Evolutionary conservation across 2,888 invertebrate genomes (phyloP).

Genomic region (Patella ulyssiponensis): DNA sequence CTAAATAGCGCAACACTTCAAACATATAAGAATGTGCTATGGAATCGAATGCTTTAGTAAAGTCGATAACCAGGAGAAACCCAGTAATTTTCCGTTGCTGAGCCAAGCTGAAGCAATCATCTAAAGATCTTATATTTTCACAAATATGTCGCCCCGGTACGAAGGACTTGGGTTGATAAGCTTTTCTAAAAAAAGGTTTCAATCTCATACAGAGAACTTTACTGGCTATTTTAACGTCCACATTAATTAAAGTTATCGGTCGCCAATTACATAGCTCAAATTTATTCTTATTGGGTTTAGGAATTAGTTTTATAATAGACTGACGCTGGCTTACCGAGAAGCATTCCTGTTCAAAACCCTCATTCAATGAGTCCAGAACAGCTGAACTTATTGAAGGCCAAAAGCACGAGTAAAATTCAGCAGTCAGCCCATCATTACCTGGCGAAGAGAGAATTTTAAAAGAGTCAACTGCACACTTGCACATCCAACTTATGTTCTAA

Average conservation of each 20-base stretch:
- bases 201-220: too few species aligned
- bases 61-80: background rate
- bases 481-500: background rate
- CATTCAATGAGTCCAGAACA: background rate
- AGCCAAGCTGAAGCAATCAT: background rate
- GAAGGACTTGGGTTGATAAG: too few species aligned
- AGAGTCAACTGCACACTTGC: background rate
- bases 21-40: background rate
- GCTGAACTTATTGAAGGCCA: background rate
- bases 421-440: background rate
- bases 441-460: background rate
- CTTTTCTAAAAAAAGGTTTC: too few species aligned
- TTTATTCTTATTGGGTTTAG: too few species aligned
- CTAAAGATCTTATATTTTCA: too few species aligned
- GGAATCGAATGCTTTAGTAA: background rate
- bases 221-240: too few species aligned
- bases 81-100: background rate
- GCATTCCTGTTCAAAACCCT: background rate
- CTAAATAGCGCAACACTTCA: background rate
- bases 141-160: too few species aligned
- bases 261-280: too few species aligned
- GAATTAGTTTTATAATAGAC: too few species aligned
- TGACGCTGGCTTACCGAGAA: too few species aligned
- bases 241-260: too few species aligned
- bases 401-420: background rate